Conservation (phyloP, 2,113 vertebrate species). For the Apeltes quadracus region DNA sequence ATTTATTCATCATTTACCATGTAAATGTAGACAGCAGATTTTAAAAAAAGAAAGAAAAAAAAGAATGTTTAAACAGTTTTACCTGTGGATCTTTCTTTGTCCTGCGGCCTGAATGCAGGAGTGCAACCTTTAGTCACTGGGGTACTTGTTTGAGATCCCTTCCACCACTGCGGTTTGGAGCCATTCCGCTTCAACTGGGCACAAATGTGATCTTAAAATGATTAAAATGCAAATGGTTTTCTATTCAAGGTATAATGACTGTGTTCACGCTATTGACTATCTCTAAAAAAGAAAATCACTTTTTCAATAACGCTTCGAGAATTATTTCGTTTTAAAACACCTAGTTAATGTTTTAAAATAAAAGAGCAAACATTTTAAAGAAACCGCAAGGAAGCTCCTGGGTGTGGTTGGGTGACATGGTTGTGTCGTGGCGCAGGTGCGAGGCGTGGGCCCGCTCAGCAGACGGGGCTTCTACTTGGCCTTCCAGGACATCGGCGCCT, state of each 20-base stretch:
- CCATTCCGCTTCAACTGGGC: background rate
- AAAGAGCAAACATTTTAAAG: background rate
- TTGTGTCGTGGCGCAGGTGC: no score
- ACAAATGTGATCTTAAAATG: background rate
- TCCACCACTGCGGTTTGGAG: background rate
- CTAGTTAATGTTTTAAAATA: background rate
- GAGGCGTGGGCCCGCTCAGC: conserved; percentile 89
- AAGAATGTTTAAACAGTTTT: background rate
- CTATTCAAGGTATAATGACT: background rate
- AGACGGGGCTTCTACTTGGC: conserved; percentile 94
- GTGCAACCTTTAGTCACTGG: background rate
- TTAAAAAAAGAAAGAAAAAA: no score
- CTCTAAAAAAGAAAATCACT: background rate
- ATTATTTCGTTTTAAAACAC: background rate
- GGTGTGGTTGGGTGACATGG: background rate
- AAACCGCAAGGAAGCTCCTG: background rate
- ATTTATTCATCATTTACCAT: background rate
- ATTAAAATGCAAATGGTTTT: background rate
- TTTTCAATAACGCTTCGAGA: background rate
- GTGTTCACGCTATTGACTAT: background rate
- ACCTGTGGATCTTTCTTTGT: background rate
- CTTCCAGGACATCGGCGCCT: conserved; percentile 97
- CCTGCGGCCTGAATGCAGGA: background rate
- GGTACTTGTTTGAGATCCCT: background rate
- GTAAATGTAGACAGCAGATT: no score